Evolutionary conservation across 1,140 invertebrate species (phyloP).

Genomic region (Tetragonula clypearis): DNA sequence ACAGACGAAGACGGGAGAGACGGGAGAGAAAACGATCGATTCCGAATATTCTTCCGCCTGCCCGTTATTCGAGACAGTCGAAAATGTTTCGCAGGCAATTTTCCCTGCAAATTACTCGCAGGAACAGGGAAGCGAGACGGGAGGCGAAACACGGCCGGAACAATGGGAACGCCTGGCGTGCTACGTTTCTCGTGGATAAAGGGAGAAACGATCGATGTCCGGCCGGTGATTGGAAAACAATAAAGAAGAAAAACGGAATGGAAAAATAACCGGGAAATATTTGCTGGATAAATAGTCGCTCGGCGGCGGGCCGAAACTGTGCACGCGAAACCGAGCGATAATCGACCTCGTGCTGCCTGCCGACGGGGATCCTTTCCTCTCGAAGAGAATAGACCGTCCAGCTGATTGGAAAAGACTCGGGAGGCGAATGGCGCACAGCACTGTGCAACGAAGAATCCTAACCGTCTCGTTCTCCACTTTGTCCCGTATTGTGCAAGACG

Average conservation of each 20-base stretch:
- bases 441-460: background rate
- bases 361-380: background rate
- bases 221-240: conserved; percentile 50
- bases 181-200: conserved; percentile 18
- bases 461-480: background rate
- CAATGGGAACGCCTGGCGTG: conserved; percentile 25
- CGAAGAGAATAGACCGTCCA: background rate
- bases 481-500: background rate
- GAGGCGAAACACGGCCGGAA: background rate
- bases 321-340: background rate
- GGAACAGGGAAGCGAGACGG: background rate
- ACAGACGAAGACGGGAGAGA: background rate
- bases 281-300: conserved; percentile 44
- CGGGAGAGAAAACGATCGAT: background rate
- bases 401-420: conserved; percentile 8
- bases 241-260: conserved; percentile 47
- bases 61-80: background rate
- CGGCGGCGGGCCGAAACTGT: background rate
- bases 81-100: conserved; percentile 36
- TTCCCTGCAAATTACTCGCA: conserved; percentile 31
- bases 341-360: background rate
- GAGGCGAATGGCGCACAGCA: too few species aligned
- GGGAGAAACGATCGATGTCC: conserved; percentile 40
- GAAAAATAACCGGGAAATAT: conserved; percentile 52
- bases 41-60: background rate